Evolutionary conservation across 2,888 invertebrate species (phyloP).

Genomic region (Caenorhabditis wallacei): DNA sequence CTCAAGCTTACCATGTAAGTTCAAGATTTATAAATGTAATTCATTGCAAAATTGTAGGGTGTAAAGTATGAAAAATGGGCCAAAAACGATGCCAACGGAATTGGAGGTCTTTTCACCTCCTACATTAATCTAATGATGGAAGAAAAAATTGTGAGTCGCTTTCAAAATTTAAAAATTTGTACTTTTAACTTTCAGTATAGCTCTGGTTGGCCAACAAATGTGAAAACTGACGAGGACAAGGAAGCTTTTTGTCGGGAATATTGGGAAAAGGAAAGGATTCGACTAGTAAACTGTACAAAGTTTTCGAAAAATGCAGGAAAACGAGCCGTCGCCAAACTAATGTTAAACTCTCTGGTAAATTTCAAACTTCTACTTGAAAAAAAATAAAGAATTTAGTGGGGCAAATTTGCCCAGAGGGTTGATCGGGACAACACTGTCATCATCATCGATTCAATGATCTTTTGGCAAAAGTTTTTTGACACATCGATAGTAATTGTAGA

Average conservation of each 20-base stretch:
- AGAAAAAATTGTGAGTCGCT: constrained; percentile 14
- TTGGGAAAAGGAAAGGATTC: neutral
- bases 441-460: neutral
- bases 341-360: constrained; percentile 10
- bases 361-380: neutral
- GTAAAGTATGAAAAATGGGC: neutral
- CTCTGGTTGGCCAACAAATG: neutral
- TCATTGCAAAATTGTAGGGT: neutral
- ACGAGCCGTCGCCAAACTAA: neutral
- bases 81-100: neutral
- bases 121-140: constrained; percentile 26
- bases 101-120: constrained; percentile 3
- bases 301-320: neutral
- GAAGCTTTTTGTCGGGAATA: neutral
- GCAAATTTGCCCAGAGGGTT: constrained; percentile 1
- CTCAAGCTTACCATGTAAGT: constrained; percentile 16
- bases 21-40: too few relatives aligned
- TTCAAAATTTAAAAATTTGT: too few relatives aligned
- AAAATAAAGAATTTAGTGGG: constrained; percentile 1
- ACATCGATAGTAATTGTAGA: neutral
- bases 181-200: neutral
- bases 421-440: neutral
- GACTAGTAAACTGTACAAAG: neutral
- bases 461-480: neutral
- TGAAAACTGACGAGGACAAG: neutral